phyloP scores from a whole-genome alignment of 2,113 vertebrate species.

The Okapia johnstoni region DNA sequence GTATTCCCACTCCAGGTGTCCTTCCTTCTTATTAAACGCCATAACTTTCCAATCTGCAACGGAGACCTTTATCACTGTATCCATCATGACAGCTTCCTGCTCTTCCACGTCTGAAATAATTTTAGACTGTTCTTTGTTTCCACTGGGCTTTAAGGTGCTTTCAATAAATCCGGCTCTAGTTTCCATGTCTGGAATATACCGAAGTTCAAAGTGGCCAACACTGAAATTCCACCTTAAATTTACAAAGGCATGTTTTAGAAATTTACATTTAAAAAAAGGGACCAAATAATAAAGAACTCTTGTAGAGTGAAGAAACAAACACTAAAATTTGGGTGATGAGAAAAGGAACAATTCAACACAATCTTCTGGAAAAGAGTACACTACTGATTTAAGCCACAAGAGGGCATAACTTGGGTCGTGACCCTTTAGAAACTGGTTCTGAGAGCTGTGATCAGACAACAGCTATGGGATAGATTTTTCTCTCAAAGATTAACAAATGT shows the following conservation, averaged over 20 bases:
- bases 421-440: not conserved
- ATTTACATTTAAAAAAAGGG: conserved; percentile 19
- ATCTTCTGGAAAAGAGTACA: not conserved
- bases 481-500: not conserved
- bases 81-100: conserved; percentile 84
- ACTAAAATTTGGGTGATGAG: not conserved
- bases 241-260: conserved; percentile 66
- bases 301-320: not conserved
- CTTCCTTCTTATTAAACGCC: conserved; percentile 90
- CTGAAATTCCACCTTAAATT: conserved; percentile 98
- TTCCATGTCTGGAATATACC: conserved; percentile 89
- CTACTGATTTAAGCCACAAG: conserved; percentile 3
- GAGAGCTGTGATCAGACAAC: not conserved
- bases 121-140: conserved; percentile 84
- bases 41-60: conserved; percentile 98
- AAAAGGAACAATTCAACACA: not conserved
- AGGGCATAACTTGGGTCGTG: not conserved
- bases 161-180: conserved; percentile 90
- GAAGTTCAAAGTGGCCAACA: conserved; percentile 96
- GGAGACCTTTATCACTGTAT: conserved; percentile 95
- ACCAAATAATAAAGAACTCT: conserved; percentile 4
- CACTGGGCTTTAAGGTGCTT: conserved; percentile 82
- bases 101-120: conserved; percentile 90
- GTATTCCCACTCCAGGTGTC: conserved; percentile 95
- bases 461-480: not conserved